These are phyloP conservation scores for Sander lucioperca DNA, from an alignment of 2,113 vertebrate genomes.

Conservation along the genomic window DNA sequence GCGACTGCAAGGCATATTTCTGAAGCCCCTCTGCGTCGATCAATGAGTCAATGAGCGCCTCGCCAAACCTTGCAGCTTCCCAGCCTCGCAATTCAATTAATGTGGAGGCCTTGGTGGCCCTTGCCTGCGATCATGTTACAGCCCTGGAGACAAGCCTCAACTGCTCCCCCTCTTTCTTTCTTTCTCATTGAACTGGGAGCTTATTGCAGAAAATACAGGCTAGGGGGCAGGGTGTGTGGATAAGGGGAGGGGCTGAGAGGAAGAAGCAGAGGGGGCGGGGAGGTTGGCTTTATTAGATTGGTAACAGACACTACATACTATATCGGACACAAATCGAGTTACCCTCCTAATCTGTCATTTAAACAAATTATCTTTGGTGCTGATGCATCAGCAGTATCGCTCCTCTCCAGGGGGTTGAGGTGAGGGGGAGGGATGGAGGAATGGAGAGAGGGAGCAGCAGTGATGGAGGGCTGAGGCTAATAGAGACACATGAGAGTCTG, in stretches of 20 bases:
- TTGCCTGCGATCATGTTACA: slow-evolving; percentile 70
- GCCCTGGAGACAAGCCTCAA: slow-evolving; percentile 62
- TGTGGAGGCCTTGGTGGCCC: slow-evolving; percentile 66
- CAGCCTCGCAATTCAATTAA: slow-evolving; percentile 78
- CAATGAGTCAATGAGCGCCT: slow-evolving; percentile 81
- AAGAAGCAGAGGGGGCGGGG: slow-evolving; percentile 36
- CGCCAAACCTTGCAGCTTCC: slow-evolving; percentile 75
- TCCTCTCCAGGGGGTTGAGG: slow-evolving; percentile 57
- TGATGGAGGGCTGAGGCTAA: slow-evolving; percentile 55
- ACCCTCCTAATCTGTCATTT: slow-evolving; percentile 83
- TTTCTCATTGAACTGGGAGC: slow-evolving; percentile 32
- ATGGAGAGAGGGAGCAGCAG: slow-evolving; percentile 37
- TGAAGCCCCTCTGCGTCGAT: slow-evolving; percentile 73
- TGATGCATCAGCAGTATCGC: slow-evolving; percentile 82
- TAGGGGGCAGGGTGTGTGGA: slow-evolving; percentile 24
- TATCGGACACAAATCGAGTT: slow-evolving; percentile 81
- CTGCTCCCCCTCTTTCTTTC: slow-evolving; percentile 25
- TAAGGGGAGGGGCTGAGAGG: slow-evolving; percentile 39
- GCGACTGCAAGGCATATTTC: slow-evolving; percentile 78
- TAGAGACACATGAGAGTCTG: slow-evolving; percentile 71
- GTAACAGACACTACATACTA: slow-evolving; percentile 80
- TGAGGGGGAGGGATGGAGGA: slow-evolving; percentile 41
- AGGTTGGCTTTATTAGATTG: slow-evolving; percentile 79
- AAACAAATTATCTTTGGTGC: slow-evolving; percentile 81
- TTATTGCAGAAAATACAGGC: slow-evolving; percentile 60